phyloP scores from a whole-genome alignment of 2,797 vertebrate species.

The Calcarius lapponicus region DNA sequence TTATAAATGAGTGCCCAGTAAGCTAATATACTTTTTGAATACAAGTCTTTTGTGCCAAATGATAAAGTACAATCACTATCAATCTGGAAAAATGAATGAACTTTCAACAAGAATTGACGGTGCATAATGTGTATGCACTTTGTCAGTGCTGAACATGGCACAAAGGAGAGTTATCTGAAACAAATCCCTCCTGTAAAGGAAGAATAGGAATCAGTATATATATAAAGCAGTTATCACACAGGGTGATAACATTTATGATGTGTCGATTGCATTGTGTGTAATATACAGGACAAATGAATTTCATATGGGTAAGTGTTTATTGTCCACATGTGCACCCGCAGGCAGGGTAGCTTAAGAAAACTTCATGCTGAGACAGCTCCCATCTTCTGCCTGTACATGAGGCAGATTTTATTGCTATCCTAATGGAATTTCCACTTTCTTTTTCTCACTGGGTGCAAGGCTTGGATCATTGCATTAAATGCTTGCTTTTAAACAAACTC shows the following conservation, averaged over 20 bases:
- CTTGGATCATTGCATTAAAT: neutral
- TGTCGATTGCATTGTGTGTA: neutral
- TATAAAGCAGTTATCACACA: neutral
- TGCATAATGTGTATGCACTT: conserved; percentile 8
- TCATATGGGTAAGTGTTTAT: neutral
- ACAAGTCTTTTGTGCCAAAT: conserved; percentile 39
- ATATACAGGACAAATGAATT: conserved; percentile 40
- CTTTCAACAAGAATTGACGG: conserved; percentile 36
- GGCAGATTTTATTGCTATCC: neutral
- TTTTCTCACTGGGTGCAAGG: neutral
- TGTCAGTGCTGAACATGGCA: conserved; percentile 21
- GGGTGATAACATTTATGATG: conserved; percentile 52
- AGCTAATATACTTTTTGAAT: conserved; percentile 54
- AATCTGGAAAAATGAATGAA: conserved; percentile 50
- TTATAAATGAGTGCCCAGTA: conserved; percentile 64
- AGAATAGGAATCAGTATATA: conserved; percentile 54
- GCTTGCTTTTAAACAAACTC: neutral
- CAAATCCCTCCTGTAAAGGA: conserved; percentile 36
- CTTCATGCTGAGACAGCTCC: neutral
- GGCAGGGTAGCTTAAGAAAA: neutral
- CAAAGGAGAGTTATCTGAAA: conserved; percentile 61
- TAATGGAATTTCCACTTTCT: neutral
- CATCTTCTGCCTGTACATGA: neutral
- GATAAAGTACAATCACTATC: conserved; percentile 59
- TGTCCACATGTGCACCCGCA: neutral